Evolutionary conservation across 2,113 vertebrate species (phyloP), one percentile per base, ranked within the genome.

Genomic region (Nesoenas mayeri): DNA sequence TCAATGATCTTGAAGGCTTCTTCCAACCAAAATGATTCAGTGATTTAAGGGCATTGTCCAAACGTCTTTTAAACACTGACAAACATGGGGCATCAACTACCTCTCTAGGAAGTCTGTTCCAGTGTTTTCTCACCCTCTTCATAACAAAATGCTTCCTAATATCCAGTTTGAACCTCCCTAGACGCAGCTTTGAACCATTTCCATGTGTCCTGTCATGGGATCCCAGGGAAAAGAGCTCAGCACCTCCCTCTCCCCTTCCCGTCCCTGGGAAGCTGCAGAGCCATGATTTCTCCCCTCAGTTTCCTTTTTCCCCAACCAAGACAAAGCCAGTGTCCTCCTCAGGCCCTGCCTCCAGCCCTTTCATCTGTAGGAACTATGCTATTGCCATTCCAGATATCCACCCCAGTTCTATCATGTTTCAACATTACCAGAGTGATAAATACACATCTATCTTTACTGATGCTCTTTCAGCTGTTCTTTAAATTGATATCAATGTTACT

Each of bases 171-270:
- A 48, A 56, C 22, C 34, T 32, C 21, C 22, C 6, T 31, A 10
- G 11, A n/a, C 12, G 7, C 31, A 44, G 48, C 61, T 69, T 13
- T 56, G 34, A 74, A 36, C 40, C 21, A 24, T 24, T 86, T 31
- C 54, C 31, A 56, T 0, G 3, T 4, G 10, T 36, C 15, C 61
- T 34, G 40, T 11, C n/a, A 25, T 1, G 0, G 62, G 47, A 61
- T 28, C 26, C 18, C 26, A 51, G 34, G 34, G 12, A 34, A 51
- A 51, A 18, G 11, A 66, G 31, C 16, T 51, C 32, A 89, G 38
- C 31, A 56, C 10, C 16, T 34, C 44, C 42, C 18, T 40, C 61
- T 69, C 54, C 34, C 18, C 3, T 2, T 57, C 8, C 22, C 21
- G 22, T 42, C n/a, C 34, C 50, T 51, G 19, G 53, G 47, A 53